Evolutionary conservation across 2,113 vertebrate genomes (phyloP).

Genomic region (Anarrhichthys ocellatus): DNA sequence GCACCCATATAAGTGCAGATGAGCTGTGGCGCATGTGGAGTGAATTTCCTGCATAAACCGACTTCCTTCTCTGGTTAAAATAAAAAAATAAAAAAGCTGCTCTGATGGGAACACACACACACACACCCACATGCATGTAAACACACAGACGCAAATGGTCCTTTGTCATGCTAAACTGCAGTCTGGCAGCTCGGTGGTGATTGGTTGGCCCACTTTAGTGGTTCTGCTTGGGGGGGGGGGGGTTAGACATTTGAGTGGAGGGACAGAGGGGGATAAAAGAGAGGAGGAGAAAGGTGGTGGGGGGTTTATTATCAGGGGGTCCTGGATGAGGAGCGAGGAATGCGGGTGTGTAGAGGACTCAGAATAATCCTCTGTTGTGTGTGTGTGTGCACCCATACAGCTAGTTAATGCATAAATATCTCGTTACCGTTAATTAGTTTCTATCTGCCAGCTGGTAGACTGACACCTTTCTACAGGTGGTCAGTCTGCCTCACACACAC

Average conservation of each 20-base stretch:
- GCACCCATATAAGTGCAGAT: constrained; percentile 57
- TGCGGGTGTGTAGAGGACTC: constrained; percentile 65
- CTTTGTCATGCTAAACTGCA: constrained; percentile 83
- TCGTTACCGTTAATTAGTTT: constrained; percentile 54
- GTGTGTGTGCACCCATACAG: background rate
- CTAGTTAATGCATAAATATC: constrained; percentile 47
- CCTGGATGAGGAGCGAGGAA: constrained; percentile 64
- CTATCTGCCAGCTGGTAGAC: constrained; percentile 61
- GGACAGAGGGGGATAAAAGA: constrained; percentile 30
- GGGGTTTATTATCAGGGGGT: constrained; percentile 66
- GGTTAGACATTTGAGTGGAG: constrained; percentile 3
- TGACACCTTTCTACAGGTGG: constrained; percentile 15
- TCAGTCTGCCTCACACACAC: constrained; percentile 30
- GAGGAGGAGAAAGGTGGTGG: constrained; percentile 60
- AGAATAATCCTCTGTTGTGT: constrained; percentile 53
- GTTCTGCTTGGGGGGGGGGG: constrained; percentile 7
- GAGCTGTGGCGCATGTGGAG: constrained; percentile 72
- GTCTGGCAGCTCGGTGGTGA: constrained; percentile 59
- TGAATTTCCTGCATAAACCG: constrained; percentile 70
- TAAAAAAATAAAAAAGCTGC: constrained; percentile 18
- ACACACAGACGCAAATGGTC: constrained; percentile 52
- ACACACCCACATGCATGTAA: constrained; percentile 26
- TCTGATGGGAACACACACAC: constrained; percentile 40
- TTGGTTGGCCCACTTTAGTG: constrained; percentile 75
- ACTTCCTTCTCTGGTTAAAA: constrained; percentile 61